Evolutionary conservation across 2,888 invertebrate species (phyloP), one percentile per base, ranked within the genome.

Genomic region (Cyrtodaria siliqua): DNA sequence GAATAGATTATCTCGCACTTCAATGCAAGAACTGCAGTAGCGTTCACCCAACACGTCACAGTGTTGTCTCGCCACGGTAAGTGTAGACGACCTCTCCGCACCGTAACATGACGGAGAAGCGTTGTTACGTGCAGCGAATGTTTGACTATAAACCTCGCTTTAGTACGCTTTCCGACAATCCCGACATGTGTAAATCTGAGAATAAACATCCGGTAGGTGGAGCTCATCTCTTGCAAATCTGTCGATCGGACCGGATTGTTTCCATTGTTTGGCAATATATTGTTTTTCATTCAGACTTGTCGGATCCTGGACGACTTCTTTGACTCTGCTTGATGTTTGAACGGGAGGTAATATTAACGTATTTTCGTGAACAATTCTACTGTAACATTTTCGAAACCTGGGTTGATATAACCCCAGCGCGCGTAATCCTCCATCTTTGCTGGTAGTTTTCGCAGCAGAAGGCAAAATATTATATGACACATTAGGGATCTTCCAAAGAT

Each of bases 21-120:
- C 79, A 20, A 75, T 72, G 38, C 79, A 79, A 9, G 68, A 47
- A 27, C 60, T 69, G 29, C 75, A 80, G 29, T 80, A 80, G n/a
- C 72, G 26, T 50, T 80, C 79, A 1, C 79, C 75, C 0, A 80
- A 40, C 0, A 80, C 79, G 24, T 80, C 79, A 55, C 79, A 72
- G 18, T 75, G 69, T n/a, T 80, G 69, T 33, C 49, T 29, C 12
- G 55, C 44, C 18, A 33, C 1, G 9, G 38, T n/a, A 12, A 50
- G 9, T 29, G 14, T 50, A 18, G 12, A 27, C 24, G n/a, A 14
- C 9, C n/a, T 29, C 18, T 9, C n/a, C n/a, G 27, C 26, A 57
- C 26, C 71, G 40, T n/a, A 26, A 49, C 55, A 63, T 2, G 29
- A 16, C 2, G 69, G 59, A 1, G 49, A 52, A 6, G 27, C 42